Base-by-base conservation (phyloP, 2,113 vertebrate genomes). In the Neotoma lepida region DNA sequence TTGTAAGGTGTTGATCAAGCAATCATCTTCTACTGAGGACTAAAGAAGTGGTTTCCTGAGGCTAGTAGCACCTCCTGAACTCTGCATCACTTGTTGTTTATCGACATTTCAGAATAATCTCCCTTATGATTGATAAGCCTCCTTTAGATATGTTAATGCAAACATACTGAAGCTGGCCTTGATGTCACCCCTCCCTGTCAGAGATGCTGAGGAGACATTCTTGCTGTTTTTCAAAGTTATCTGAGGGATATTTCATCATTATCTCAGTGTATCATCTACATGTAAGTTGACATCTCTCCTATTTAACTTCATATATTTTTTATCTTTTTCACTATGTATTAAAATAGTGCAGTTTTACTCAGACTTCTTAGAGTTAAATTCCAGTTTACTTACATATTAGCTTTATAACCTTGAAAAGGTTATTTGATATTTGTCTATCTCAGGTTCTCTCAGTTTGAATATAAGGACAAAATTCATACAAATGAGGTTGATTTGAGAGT, bases 91-190 rank as follows among this genome's bases (percentile, higher is more conserved):
- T 9, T 39, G 18, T 78, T 89, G 18, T 76, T 94, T 94, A 88
- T 89, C 77, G 63, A 18, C 70, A 58, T 33, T 87, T 49, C 30
- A 76, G 80, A 96, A 58, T 78, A 78, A 86, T 88, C 33, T 70
- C 6, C 4, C 22, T 20, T 49, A 44, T 85, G 63, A 94, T 20
- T 89, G 80, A 90, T 84, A 86, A 73, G 54, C 80, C 41, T 90
- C 95, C 63, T 94, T 95, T 93, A 89, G 46, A 76, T 91, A 89
- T 56, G 64, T 61, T 91, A 91, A 91, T 80, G n/a, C 7, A 12
- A 70, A 64, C 41, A 68, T 77, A 44, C 44, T 81, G 49, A 24
- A 93, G 9, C 63, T 81, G 66, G 44, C 24, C 86, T 81, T 41
- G 63, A 94, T 93, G 87, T 88, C 51, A 39, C 76, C 64, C 24